Base-by-base conservation (phyloP, 2,797 vertebrate genomes). In the Microctenopoma lineatum region DNA sequence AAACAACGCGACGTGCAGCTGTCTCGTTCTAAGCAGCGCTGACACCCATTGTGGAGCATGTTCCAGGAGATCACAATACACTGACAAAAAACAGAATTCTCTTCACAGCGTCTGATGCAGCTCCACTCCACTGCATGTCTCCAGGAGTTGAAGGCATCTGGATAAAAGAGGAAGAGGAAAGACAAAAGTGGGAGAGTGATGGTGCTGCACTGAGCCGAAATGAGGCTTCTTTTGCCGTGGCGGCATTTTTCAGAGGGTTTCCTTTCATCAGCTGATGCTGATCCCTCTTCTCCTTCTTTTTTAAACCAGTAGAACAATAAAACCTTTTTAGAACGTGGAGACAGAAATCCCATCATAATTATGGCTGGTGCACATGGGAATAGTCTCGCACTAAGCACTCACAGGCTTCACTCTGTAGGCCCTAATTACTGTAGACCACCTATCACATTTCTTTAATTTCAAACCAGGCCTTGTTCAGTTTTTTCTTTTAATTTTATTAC, bases 341-440 rank as follows among this genome's bases (percentile, higher is more conserved):
- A 75, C 62, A 84, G 68, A 84, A 87, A 86, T 77, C 74, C 71
- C 68, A 83, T 85, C 63, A 74, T 87, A 87, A 90, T 90, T 84
- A 89, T 4, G 39, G 36, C 65, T 44, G 65, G 62, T 74, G 59
- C 73, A 66, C 64, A 45, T 48, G 84, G 81, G 87, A 89, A 80
- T 83, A 48, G 55, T 79, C 54, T 71, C 6, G 4, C 39, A 38
- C 73, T 75, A 74, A 90, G 80, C 41, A 42, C 53, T 86, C 63
- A 66, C 70, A 75, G 63, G 63, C 72, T 59, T 90, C 83, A 79
- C 74, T 80, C 66, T 74, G 82, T 79, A 75, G 77, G 64, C 59
- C 59, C 87, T 88, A 88, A 91, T 91, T 91, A 89, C 84, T 71
- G 65, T 47, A 67, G 75, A 84, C 83, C 66, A 75, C 84, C 80